Base-by-base conservation (phyloP, 2,113 vertebrate genomes). In the Hiodon tergisus region DNA sequence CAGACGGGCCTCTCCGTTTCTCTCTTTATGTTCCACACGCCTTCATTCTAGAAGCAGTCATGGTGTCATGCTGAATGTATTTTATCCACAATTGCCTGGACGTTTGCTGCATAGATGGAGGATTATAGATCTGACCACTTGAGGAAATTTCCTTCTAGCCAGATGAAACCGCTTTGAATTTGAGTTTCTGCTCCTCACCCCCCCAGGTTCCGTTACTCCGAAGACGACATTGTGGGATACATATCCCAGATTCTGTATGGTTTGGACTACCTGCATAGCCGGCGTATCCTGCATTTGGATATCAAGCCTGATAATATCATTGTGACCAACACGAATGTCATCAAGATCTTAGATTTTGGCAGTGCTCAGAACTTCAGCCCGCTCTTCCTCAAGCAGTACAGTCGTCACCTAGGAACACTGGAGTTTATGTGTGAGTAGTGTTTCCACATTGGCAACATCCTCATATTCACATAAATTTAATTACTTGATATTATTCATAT, bases 301-400 rank as follows among this genome's bases (percentile, higher is more conserved):
- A 93, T 99, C 84, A 99, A 98, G 81, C 94, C 97, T 0, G 97
- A 98, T 81, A 99, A 99, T 76, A 67, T 99, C 57, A 85, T 99
- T 0, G 79, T 99, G 85, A 94, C 94, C 0, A 86, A 91, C 78
- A 91, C 93, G 88, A 98, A 98, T 0, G 78, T 90, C 51, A 89
- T 99, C 78, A 99, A 99, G 89, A 97, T 99, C 51, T 95, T 99
- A 0, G 97, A 99, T 86, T 99, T 98, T 0, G 97, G 97, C 81
- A 95, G 91, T 0, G 94, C 97, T 72, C 97, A 97, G 84, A 94
- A 85, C 54, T 99, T 96, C 85, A 97, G 94, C 77, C 95, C 97
- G 5, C 93, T 95, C 0, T 93, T 97, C 77, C 90, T 97, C 82
- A 92, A 91, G 78, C 94, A 95, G 76, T 93, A 97, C 67, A 94